A percentile compares a stretch with the other conserved stretches of the same genome.
Evolutionary conservation across 2,888 invertebrate species (phyloP).

Genomic region (Scrobipalpa atriplicella): DNA sequence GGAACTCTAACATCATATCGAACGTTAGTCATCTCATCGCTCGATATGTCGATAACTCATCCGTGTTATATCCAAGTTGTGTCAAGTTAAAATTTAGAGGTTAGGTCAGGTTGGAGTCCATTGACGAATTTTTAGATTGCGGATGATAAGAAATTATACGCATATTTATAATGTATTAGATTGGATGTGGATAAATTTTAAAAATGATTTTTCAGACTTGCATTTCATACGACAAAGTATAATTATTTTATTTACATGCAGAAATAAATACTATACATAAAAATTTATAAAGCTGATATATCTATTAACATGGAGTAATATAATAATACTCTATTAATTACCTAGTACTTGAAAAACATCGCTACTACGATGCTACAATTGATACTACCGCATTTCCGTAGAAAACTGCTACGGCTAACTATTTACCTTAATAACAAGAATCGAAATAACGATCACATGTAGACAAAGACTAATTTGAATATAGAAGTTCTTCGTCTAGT

Average conservation of each 20-base stretch:
- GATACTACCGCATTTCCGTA: background rate
- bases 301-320: too few relatives aligned
- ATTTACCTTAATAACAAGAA: slow-evolving; percentile 42
- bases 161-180: too few relatives aligned
- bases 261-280: too few relatives aligned
- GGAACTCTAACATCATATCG: slow-evolving; percentile 23
- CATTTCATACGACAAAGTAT: too few relatives aligned
- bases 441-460: slow-evolving; percentile 31
- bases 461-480: slow-evolving; percentile 76
- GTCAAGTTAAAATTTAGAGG: slow-evolving; percentile 10
- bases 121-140: background rate
- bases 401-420: slow-evolving; percentile 16
- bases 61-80: slow-evolving; percentile 25
- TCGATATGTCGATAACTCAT: slow-evolving; percentile 14
- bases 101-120: background rate
- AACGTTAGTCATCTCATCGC: slow-evolving; percentile 22
- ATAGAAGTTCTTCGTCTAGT: slow-evolving; percentile 53
- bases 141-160: too few relatives aligned
- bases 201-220: too few relatives aligned
- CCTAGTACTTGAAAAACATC: too few relatives aligned
- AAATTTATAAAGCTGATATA: too few relatives aligned
- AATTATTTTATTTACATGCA: too few relatives aligned
- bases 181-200: too few relatives aligned
- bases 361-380: background rate
- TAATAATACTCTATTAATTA: too few relatives aligned